Base-by-base conservation (phyloP, 1,140 invertebrate species). In the Spodoptera frugiperda region DNA sequence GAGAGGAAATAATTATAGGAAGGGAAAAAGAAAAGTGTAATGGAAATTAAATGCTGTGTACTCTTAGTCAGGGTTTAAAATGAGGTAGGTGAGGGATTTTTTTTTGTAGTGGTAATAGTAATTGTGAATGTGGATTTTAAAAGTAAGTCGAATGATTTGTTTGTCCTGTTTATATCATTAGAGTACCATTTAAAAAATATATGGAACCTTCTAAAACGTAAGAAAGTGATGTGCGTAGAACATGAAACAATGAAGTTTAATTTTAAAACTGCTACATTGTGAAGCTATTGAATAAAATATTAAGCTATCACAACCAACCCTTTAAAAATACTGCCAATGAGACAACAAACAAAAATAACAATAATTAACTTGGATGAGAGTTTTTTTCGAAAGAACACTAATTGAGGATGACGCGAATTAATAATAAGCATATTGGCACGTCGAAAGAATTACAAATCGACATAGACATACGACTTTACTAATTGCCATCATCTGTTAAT, bases 401-500 rank as follows among this genome's bases (percentile, higher is more conserved):
- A 67, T 67, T 67, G 63, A 67, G 44, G 11, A 67, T 67, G 63
- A 48, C 39, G 25, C 44, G 21, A 49, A 67, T 67, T 67, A 67
- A 67, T 48, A 67, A 21, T 67, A 44, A 49, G 46, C 19, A 49
- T 67, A 25, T 49, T 67, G 19, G 63, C 19, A 25, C 63, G 63
- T 21, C 46, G 19, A 49, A 67, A 67, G 63, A 67, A 67, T 67
- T 48, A 48, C 44, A 48, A 10, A 49, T 67, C 21, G 44, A 25
- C 44, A 12, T 48, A 67, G 21, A 48, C 61, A 65, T 12, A 65
- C 61, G 15, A 49, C 12, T 48, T 48, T 65, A 48, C 39, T 67
- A 67, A 67, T 67, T 67, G 39, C 39, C 19, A 25, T 67, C 39
- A 49, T 67, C 39, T 67, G 63, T 67, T 67, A 67, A 67, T 17